Percentiles rank a stretch among this genome's conserved stretches.
These are phyloP conservation scores for Oenanthe oenanthe DNA, from an alignment of 2,113 vertebrate species.

Conservation along the genomic window DNA sequence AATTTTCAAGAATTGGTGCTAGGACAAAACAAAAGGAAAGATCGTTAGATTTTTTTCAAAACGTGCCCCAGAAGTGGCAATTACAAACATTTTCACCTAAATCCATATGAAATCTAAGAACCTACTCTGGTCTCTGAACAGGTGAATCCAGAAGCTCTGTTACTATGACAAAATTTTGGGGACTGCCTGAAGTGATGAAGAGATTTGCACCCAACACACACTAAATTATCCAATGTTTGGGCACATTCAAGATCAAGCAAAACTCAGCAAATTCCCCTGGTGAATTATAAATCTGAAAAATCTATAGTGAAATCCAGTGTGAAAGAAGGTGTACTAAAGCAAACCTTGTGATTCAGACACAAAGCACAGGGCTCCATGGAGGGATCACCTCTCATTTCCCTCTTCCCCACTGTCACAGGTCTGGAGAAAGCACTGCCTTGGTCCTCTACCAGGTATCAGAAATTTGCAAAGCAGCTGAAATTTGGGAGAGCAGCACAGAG, in stretches of 20 bases:
- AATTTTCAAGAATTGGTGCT: conserved; percentile 97
- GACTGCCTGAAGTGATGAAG: neutral
- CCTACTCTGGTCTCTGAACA: neutral
- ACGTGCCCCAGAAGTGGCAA: neutral
- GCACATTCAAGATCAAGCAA: neutral
- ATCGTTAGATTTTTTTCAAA: neutral
- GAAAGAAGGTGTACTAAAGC: neutral
- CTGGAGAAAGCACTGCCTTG: neutral
- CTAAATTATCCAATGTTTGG: neutral
- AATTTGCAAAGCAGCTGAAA: neutral
- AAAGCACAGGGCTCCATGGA: neutral
- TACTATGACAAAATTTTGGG: neutral
- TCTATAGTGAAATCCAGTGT: neutral
- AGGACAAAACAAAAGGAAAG: neutral
- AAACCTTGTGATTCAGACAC: neutral
- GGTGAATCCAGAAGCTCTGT: neutral
- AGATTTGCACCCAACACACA: neutral
- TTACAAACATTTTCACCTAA: neutral
- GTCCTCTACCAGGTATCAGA: neutral
- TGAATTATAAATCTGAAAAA: neutral
- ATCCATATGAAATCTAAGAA: neutral
- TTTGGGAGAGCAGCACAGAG: neutral
- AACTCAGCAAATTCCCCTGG: accelerated
- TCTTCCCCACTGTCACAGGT: neutral
- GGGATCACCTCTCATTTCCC: neutral